Conservation (phyloP, 2,888 invertebrate species). For the Agrypnus murinus region DNA sequence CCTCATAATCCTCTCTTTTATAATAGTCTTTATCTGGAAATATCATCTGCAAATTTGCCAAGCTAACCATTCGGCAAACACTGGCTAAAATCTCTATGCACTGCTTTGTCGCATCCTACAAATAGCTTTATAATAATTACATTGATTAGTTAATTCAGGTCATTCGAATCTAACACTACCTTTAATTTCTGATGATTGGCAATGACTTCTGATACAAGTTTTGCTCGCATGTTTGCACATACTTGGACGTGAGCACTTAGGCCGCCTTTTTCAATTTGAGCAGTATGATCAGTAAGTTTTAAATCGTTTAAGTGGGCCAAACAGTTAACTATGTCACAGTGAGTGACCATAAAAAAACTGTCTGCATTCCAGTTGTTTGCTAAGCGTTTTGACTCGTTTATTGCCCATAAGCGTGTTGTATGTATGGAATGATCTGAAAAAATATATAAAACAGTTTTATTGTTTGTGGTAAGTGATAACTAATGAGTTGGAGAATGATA, state of each 20-base stretch:
- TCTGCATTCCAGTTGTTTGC: slow-evolving; percentile 85
- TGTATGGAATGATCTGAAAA: slow-evolving; percentile 84
- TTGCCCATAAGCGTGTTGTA: slow-evolving; percentile 85
- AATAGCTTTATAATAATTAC: slow-evolving; percentile 44
- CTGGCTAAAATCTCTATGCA: slow-evolving; percentile 82
- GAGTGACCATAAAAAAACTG: slow-evolving; percentile 81
- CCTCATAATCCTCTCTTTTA: slow-evolving; percentile 71
- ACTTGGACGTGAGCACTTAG: slow-evolving; percentile 86
- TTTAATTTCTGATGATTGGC: slow-evolving; percentile 84
- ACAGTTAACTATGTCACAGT: slow-evolving; percentile 78
- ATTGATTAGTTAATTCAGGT: not conserved
- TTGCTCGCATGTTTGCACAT: slow-evolving; percentile 86
- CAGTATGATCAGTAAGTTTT: slow-evolving; percentile 77
- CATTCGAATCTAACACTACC: slow-evolving; percentile 69
- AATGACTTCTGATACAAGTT: slow-evolving; percentile 86
- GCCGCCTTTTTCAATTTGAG: slow-evolving; percentile 72
- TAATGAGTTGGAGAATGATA: too few species aligned
- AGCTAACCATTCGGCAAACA: slow-evolving; percentile 84
- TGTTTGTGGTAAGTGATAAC: too few species aligned
- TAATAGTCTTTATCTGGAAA: slow-evolving; percentile 84
- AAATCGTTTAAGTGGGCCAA: slow-evolving; percentile 75
- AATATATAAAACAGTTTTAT: too few species aligned
- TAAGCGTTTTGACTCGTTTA: slow-evolving; percentile 81
- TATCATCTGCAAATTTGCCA: slow-evolving; percentile 88
- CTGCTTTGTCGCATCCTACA: slow-evolving; percentile 82